phyloP scores from a whole-genome alignment of 2,797 vertebrate genomes.

The Denticeps clupeoides region DNA sequence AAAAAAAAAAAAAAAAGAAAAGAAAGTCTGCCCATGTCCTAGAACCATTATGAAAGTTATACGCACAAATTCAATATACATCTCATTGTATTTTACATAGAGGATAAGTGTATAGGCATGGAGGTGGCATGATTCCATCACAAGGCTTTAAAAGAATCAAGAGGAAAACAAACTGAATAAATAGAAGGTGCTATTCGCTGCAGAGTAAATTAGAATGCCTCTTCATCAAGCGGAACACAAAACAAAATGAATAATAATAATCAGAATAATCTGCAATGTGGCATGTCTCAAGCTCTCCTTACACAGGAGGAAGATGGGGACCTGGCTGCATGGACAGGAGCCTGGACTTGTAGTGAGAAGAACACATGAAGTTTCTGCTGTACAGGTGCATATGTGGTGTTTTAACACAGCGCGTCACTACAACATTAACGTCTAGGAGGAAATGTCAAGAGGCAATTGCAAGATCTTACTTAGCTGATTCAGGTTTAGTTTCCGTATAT shows the following conservation, averaged over 20 bases:
- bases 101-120: constrained; percentile 82
- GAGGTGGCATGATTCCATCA: constrained; percentile 78
- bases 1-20: no score
- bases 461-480: constrained; percentile 12
- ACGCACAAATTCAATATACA: constrained; percentile 76
- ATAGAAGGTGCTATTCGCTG: constrained; percentile 87
- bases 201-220: constrained; percentile 51
- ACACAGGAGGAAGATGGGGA: constrained; percentile 57
- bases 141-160: constrained; percentile 64
- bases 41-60: constrained; percentile 71
- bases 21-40: constrained; percentile 64
- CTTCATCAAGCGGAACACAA: constrained; percentile 37
- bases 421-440: constrained; percentile 42
- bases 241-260: constrained; percentile 33
- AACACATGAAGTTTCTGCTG: constrained; percentile 37
- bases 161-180: constrained; percentile 64
- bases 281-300: constrained; percentile 54
- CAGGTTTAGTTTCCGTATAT: no score
- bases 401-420: constrained; percentile 49
- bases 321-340: constrained; percentile 22
- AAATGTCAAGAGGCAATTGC: constrained; percentile 34
- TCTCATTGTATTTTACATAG: constrained; percentile 66
- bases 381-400: constrained; percentile 64
- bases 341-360: constrained; percentile 15
- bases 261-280: constrained; percentile 47